These are phyloP conservation scores for Melanophora roralis DNA, from an alignment of 2,888 invertebrate species.

Conservation along the genomic window DNA sequence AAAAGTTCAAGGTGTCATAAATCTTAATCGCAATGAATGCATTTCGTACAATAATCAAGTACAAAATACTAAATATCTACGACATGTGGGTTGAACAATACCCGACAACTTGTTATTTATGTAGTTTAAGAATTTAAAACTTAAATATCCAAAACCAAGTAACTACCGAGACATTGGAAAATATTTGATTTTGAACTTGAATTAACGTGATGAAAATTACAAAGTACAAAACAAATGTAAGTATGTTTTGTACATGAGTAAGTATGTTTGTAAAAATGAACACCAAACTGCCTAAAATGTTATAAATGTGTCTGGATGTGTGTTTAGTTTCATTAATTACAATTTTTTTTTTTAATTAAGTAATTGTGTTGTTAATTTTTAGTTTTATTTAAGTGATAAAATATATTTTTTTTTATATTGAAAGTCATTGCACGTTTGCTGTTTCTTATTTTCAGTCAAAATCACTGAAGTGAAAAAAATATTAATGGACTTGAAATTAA, in stretches of 20 bases:
- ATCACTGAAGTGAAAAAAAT: constrained; percentile 41
- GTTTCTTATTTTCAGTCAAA: not conserved
- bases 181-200: not conserved
- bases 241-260: too few relatives aligned
- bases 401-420: not conserved
- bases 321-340: not conserved
- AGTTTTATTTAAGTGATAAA: not conserved
- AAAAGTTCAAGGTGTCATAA: constrained; percentile 21
- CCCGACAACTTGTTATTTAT: too few relatives aligned
- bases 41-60: not conserved
- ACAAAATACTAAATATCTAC: not conserved
- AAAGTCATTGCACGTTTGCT: constrained; percentile 46
- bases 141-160: not conserved
- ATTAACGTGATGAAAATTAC: not conserved
- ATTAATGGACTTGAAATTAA: constrained; percentile 15
- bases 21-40: not conserved
- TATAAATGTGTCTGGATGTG: not conserved
- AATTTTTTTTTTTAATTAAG: not conserved
- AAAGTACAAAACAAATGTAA: too few relatives aligned
- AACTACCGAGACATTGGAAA: not conserved
- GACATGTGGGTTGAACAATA: too few relatives aligned
- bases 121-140: not conserved
- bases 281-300: not conserved
- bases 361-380: not conserved
- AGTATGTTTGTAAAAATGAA: too few relatives aligned